These are phyloP conservation scores for Plebejus argus DNA, from an alignment of 2,888 invertebrate genomes.

Conservation along the genomic window DNA sequence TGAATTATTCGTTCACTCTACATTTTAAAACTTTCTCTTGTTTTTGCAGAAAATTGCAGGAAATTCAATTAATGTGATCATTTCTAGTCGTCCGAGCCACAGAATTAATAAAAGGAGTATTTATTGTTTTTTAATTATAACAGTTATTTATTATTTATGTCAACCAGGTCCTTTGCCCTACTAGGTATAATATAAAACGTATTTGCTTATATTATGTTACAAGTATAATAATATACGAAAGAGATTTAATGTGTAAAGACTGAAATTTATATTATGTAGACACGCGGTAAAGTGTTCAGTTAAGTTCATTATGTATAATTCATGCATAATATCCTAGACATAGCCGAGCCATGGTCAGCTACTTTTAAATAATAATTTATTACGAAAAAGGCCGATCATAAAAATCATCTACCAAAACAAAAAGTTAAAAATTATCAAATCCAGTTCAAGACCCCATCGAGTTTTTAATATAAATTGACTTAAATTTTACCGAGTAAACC, in stretches of 20 bases:
- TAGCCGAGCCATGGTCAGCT: no score
- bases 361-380: not conserved
- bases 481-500: not conserved
- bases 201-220: no score
- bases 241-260: no score
- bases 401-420: not conserved
- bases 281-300: no score
- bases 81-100: not conserved
- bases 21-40: not conserved
- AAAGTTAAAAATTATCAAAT: not conserved
- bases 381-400: not conserved
- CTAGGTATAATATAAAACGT: no score
- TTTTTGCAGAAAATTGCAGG: not conserved
- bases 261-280: no score
- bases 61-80: not conserved
- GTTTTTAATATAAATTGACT: not conserved
- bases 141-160: no score
- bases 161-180: no score
- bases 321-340: no score
- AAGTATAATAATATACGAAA: no score
- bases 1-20: not conserved
- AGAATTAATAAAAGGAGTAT: not conserved
- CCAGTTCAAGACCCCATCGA: not conserved
- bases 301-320: no score
- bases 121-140: not conserved